phyloP scores from a whole-genome alignment of 2,113 vertebrate species.

The Bubo scandiacus region DNA sequence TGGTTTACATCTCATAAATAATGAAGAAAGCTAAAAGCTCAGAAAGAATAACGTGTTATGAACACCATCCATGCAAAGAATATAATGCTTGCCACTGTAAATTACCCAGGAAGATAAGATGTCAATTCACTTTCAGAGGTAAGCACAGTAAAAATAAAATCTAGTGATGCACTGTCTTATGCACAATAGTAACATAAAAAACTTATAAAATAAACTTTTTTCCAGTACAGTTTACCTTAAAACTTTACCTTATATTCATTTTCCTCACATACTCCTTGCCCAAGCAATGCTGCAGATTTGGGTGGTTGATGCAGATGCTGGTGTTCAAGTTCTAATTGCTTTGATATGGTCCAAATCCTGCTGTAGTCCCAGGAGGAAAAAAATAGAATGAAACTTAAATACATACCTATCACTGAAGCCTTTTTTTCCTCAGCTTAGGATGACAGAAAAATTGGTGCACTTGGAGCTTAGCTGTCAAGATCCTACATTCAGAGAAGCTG shows the following conservation, averaged over 20 bases:
- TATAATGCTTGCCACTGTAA: background rate
- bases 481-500: background rate
- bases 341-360: background rate
- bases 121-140: background rate
- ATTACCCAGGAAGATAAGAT: background rate
- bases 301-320: background rate
- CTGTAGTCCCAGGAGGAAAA: background rate
- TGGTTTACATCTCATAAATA: background rate
- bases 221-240: background rate
- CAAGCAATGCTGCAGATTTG: background rate
- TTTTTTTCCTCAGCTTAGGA: background rate
- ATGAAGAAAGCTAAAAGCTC: slow-evolving; percentile 4
- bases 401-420: background rate
- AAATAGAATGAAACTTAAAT: background rate
- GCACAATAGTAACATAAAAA: background rate
- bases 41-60: background rate
- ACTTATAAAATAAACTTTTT: background rate
- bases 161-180: background rate
- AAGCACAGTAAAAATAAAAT: background rate
- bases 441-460: background rate
- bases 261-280: background rate
- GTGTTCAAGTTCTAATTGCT: background rate
- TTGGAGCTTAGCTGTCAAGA: background rate
- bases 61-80: background rate
- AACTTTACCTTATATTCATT: background rate